A percentile compares a stretch with the other conserved stretches of the same genome.
phyloP scores from a whole-genome alignment of 2,888 invertebrate species.

The Drosophila emarginata region DNA sequence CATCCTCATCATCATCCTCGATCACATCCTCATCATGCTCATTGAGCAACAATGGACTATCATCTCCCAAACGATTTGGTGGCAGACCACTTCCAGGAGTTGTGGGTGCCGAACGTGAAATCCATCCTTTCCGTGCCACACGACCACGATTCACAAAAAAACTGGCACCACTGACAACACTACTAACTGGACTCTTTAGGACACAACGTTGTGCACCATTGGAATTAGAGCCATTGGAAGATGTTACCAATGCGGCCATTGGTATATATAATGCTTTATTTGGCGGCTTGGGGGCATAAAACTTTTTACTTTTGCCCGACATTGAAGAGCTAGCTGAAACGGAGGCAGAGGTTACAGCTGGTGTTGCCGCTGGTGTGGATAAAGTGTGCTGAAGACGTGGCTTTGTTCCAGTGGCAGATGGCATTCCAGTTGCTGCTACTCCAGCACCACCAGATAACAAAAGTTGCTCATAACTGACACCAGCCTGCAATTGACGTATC shows the following conservation, averaged over 20 bases:
- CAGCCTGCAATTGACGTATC: conserved; percentile 86
- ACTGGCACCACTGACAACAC: conserved; percentile 75
- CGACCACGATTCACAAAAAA: conserved; percentile 80
- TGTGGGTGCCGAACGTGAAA: conserved; percentile 91
- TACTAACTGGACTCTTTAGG: conserved; percentile 80
- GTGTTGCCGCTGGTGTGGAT: conserved; percentile 61
- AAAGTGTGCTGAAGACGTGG: conserved; percentile 73
- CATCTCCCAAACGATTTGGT: conserved; percentile 86
- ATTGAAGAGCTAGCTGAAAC: conserved; percentile 17
- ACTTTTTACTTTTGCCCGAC: conserved; percentile 82
- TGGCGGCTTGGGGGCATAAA: conserved; percentile 83
- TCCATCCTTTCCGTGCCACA: conserved; percentile 84
- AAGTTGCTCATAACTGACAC: conserved; percentile 82
- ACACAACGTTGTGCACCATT: conserved; percentile 63
- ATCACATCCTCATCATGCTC: conserved; percentile 84
- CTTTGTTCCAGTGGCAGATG: conserved; percentile 38
- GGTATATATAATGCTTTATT: conserved; percentile 89
- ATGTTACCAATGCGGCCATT: conserved; percentile 74
- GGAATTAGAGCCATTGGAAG: conserved; percentile 27
- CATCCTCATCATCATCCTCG: conserved; percentile 69
- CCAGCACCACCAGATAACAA: conserved; percentile 36
- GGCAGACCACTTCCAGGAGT: conserved; percentile 88
- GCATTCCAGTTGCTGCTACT: neutral
- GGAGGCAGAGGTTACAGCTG: conserved; percentile 13
- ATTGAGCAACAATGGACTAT: conserved; percentile 86